These are phyloP conservation scores for Beris morrisii DNA, from an alignment of 2,888 invertebrate species.

Conservation along the genomic window DNA sequence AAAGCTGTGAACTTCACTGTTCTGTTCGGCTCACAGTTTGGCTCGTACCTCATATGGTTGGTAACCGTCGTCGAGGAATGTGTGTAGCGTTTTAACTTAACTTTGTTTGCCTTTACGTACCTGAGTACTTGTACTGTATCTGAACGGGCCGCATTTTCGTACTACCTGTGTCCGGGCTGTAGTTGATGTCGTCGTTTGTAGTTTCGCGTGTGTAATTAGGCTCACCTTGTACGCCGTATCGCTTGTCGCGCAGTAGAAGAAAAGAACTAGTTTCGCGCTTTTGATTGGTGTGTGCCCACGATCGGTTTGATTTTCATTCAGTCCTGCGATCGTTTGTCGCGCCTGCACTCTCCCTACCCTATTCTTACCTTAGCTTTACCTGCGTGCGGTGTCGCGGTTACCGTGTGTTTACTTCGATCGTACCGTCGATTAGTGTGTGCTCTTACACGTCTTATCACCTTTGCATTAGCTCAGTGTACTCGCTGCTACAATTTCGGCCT, in stretches of 20 bases:
- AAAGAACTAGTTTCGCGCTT: constrained; percentile 10
- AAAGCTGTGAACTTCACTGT: too few species aligned
- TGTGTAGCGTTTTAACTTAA: constrained; percentile 19
- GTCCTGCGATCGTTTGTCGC: not conserved
- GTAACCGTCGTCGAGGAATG: constrained; percentile 25
- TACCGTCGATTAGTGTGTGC: too few species aligned
- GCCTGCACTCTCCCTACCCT: too few species aligned
- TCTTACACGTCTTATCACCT: too few species aligned
- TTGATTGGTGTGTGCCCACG: not conserved
- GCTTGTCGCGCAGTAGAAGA: not conserved
- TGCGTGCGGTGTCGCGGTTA: too few species aligned
- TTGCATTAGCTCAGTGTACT: too few species aligned
- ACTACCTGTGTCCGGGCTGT: not conserved
- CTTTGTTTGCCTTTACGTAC: not conserved
- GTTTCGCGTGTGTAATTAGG: constrained; percentile 17
- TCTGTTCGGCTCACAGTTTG: too few species aligned
- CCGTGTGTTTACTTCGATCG: too few species aligned
- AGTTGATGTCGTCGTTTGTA: not conserved
- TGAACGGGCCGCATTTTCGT: not conserved
- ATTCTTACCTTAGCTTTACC: too few species aligned
- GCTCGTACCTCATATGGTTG: not conserved
- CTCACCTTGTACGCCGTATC: not conserved
- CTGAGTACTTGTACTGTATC: constrained; percentile 1
- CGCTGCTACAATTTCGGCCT: not conserved
- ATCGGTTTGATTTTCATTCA: constrained; percentile 1